Conservation (phyloP, 2,888 invertebrate genomes). For the Drosophila yooni region DNA sequence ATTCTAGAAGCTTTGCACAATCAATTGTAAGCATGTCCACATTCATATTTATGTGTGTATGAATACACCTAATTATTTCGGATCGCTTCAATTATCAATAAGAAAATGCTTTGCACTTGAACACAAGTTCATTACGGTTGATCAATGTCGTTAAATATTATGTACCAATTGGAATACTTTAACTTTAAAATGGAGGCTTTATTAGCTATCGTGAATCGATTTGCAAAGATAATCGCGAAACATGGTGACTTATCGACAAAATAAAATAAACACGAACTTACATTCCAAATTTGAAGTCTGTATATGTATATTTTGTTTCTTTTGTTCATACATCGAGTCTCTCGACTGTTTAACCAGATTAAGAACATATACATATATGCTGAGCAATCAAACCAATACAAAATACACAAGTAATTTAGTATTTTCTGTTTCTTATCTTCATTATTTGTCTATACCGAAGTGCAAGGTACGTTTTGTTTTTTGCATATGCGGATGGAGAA, state of each 20-base stretch:
- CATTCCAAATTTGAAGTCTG: not conserved
- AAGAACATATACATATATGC: not conserved
- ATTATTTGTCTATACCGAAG: no score
- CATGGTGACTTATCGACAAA: not conserved
- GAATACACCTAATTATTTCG: not conserved
- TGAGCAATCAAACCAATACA: not conserved
- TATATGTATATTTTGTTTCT: not conserved
- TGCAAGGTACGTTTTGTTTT: not conserved
- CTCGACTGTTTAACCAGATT: not conserved
- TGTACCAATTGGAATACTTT: not conserved
- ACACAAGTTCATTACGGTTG: not conserved
- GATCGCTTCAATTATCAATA: not conserved
- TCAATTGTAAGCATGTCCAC: not conserved
- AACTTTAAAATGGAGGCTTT: not conserved
- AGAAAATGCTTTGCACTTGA: not conserved
- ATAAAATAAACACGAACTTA: not conserved
- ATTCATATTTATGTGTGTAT: not conserved
- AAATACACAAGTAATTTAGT: not conserved
- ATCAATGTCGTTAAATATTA: not conserved
- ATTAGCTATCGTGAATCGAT: not conserved
- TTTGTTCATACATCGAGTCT: not conserved
- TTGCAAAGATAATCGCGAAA: not conserved
- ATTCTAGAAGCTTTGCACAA: not conserved
- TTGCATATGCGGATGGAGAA: no score
- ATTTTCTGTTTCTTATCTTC: not conserved